Evolutionary conservation across 2,113 vertebrate genomes (phyloP).

Genomic region (Cyphomyrus plagiostoma): DNA sequence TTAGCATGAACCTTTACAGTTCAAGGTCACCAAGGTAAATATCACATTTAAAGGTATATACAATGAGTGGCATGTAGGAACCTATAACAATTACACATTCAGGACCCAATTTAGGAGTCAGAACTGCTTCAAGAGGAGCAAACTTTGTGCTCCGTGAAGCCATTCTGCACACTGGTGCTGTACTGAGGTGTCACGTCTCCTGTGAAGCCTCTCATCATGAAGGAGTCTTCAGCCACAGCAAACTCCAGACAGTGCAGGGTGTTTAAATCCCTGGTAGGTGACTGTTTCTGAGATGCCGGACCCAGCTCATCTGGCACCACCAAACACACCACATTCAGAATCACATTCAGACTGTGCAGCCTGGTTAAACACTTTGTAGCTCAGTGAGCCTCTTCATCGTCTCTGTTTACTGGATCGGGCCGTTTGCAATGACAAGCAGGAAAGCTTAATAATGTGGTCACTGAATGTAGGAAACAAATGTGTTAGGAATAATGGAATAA

Average conservation of each 20-base stretch:
- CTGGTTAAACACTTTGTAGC: background rate
- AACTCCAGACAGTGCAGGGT: background rate
- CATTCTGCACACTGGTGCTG: background rate
- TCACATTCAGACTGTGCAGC: background rate
- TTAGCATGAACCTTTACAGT: background rate
- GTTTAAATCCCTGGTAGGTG: background rate
- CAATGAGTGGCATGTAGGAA: background rate
- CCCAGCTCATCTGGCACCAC: background rate
- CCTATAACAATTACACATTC: background rate
- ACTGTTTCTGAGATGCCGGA: background rate
- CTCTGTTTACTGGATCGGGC: background rate
- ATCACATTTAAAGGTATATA: background rate
- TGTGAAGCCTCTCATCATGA: background rate
- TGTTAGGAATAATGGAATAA: background rate
- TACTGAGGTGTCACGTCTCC: background rate
- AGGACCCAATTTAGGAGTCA: background rate
- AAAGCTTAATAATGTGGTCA: background rate
- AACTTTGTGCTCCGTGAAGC: background rate
- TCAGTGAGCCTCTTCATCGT: background rate
- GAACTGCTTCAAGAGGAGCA: background rate
- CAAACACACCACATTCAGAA: background rate
- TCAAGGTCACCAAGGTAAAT: background rate
- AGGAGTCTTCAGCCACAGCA: background rate
- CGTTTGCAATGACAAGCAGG: background rate
- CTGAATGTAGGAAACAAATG: background rate